Base-by-base conservation (phyloP, 2,888 invertebrate species). In the Steinernema scapterisci region DNA sequence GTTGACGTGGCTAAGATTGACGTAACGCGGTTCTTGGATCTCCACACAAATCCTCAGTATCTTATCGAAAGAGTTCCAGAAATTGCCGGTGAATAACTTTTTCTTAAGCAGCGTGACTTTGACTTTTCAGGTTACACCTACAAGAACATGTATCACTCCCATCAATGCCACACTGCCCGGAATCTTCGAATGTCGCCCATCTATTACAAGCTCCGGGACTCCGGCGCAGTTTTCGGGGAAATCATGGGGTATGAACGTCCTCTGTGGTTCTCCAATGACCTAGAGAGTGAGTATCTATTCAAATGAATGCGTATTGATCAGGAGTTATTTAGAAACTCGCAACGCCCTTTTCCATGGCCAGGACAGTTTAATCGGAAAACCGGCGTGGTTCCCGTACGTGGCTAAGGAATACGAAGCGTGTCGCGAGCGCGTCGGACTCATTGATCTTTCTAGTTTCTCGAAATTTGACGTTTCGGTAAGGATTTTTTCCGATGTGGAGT, bases 171-270 rank as follows among this genome's bases (percentile, higher is more conserved):
- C 71, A 83, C 85, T 11, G 87, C 88, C 2, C 75, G 95, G 72
- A 95, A 95, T 88, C 89, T 97, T 19, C 91, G 97, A 72, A 93
- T 95, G 91, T 96, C 96, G 0, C 96, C 97, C 0, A 93, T 97
- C 79, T 96, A 95, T 90, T 94, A 95, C 0, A 93, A 94, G 76
- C 89, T 97, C 19, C 51, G 93, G 79, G 94, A 94, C 87, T 93
- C 93, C 11, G 96, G 96, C 0, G 97, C 95, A 0, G 93, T 95
- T 6, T 97, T 97, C 88, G 95, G 95, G 0, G 96, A 97, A 88
- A 94, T 94, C 38, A 97, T 97, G 95, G 97, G 97, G 0, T 97
- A 97, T 88, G 97, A 97, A 88, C 90, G 97, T 78, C 95, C 97
- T 0, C 92, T 93, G 45, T 97, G 94, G 92, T 97, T 96, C 27